Conservation (phyloP, 2,113 vertebrate species). For the Gracilinanus agilis region DNA sequence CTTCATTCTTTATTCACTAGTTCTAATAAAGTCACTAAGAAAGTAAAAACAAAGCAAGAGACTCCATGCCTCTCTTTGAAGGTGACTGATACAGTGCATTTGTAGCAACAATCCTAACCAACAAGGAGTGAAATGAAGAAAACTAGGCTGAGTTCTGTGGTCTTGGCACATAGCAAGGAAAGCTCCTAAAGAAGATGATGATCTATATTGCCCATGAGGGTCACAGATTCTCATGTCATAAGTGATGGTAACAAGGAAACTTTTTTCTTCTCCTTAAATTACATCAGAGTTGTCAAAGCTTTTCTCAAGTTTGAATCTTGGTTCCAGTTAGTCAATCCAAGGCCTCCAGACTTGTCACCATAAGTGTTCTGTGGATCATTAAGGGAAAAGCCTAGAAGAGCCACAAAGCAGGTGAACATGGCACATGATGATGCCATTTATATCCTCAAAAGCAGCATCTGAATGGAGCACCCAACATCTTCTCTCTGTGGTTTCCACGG, state of each 20-base stretch:
- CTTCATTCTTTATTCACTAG: not conserved
- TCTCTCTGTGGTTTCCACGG: not conserved
- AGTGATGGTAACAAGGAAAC: conserved; percentile 26
- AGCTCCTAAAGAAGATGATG: not conserved
- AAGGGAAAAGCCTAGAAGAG: not conserved
- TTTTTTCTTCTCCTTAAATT: conserved; percentile 18
- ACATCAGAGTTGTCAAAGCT: not conserved
- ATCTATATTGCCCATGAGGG: not conserved
- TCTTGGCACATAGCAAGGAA: not conserved
- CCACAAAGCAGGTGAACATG: not conserved
- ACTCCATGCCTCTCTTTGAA: not conserved
- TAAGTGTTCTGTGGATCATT: not conserved
- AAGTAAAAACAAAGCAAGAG: not conserved
- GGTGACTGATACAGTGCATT: not conserved
- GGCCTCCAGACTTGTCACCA: conserved; percentile 13
- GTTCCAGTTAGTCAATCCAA: conserved; percentile 34
- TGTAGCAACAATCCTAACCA: conserved; percentile 7
- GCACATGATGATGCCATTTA: fast-evolving
- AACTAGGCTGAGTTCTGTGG: not conserved
- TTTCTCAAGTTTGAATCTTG: conserved; percentile 37
- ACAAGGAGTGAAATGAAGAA: not conserved
- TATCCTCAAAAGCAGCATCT: not conserved
- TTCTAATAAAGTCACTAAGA: not conserved
- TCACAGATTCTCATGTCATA: not conserved
- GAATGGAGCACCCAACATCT: not conserved